Percentiles rank a stretch among this genome's conserved stretches.
These are phyloP conservation scores for Mycogona germanica DNA, from an alignment of 2,888 invertebrate genomes.

Conservation along the genomic window DNA sequence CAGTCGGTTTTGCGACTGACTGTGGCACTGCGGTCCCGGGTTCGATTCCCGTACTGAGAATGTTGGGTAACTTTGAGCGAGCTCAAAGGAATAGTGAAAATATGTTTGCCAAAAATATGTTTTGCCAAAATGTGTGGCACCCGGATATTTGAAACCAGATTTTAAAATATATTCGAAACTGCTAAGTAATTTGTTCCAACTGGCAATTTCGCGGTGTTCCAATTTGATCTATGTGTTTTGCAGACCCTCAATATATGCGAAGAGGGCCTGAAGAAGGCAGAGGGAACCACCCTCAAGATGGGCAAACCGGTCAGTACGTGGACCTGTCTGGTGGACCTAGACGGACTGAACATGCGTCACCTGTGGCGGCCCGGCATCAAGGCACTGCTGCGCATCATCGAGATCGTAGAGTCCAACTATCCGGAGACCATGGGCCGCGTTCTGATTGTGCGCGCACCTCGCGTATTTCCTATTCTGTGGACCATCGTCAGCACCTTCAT, in stretches of 20 bases:
- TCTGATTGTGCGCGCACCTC: slow-evolving; percentile 77
- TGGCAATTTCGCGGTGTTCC: too few relatives aligned
- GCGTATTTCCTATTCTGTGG: slow-evolving; percentile 92
- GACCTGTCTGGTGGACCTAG: slow-evolving; percentile 81
- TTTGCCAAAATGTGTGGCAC: too few relatives aligned
- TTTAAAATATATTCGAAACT: too few relatives aligned
- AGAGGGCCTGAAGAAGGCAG: slow-evolving; percentile 74
- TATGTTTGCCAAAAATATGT: too few relatives aligned
- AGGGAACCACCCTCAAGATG: slow-evolving; percentile 68
- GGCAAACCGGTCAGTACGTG: slow-evolving; percentile 77
- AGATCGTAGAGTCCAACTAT: slow-evolving; percentile 85
- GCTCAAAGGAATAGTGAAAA: too few relatives aligned
- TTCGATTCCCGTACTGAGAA: too few relatives aligned
- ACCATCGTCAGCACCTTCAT: slow-evolving; percentile 90
- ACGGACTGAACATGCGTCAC: slow-evolving; percentile 89
- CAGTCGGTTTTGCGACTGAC: too few relatives aligned
- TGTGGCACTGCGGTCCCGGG: too few relatives aligned
- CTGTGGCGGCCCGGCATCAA: slow-evolving; percentile 87
- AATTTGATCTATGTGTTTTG: slow-evolving; percentile 13
- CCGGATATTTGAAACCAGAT: too few relatives aligned
- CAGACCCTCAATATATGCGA: slow-evolving; percentile 79
- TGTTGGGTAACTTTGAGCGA: too few relatives aligned
- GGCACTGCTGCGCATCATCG: slow-evolving; percentile 49
- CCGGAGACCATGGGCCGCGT: slow-evolving; percentile 90
- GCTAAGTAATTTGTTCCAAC: too few relatives aligned